These are phyloP conservation scores for Drosophila seguyi DNA, from an alignment of 1,140 invertebrate genomes.

Conservation along the genomic window DNA sequence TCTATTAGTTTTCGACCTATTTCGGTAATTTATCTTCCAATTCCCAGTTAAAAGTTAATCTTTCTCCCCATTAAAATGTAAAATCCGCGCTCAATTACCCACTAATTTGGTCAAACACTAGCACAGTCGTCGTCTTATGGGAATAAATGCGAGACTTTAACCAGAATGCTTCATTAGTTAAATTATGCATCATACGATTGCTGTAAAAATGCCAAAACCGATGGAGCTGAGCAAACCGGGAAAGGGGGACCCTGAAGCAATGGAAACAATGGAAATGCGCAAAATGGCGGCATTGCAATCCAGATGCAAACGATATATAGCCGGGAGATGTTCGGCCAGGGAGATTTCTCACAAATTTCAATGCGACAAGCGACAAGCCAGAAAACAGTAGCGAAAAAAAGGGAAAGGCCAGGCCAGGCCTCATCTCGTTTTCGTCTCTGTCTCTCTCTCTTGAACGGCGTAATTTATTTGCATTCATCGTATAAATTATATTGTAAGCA, in stretches of 20 bases:
- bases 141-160: constrained; percentile 25
- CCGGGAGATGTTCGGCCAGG: constrained; percentile 32
- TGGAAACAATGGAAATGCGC: constrained; percentile 48
- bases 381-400: constrained; percentile 49
- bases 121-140: not conserved
- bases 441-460: constrained; percentile 45
- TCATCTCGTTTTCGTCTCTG: constrained; percentile 34
- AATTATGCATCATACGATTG: constrained; percentile 76
- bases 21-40: not conserved
- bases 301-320: constrained; percentile 80
- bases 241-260: constrained; percentile 12
- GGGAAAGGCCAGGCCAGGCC: constrained; percentile 56
- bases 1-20: too few relatives aligned
- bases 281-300: constrained; percentile 77
- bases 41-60: too few relatives aligned
- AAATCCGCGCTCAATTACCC: constrained; percentile 10
- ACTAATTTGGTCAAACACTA: constrained; percentile 22
- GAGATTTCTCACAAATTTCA: constrained; percentile 83
- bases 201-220: constrained; percentile 67
- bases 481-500: constrained; percentile 85
- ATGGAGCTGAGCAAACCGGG: constrained; percentile 32
- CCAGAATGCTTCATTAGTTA: constrained; percentile 72
- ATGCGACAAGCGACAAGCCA: constrained; percentile 56
- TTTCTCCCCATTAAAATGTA: constrained; percentile 2
- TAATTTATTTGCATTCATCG: constrained; percentile 84